Percentiles rank a stretch among this genome's conserved stretches.
Evolutionary conservation across 1,140 invertebrate genomes (phyloP).

Genomic region (Planococcus citri): DNA sequence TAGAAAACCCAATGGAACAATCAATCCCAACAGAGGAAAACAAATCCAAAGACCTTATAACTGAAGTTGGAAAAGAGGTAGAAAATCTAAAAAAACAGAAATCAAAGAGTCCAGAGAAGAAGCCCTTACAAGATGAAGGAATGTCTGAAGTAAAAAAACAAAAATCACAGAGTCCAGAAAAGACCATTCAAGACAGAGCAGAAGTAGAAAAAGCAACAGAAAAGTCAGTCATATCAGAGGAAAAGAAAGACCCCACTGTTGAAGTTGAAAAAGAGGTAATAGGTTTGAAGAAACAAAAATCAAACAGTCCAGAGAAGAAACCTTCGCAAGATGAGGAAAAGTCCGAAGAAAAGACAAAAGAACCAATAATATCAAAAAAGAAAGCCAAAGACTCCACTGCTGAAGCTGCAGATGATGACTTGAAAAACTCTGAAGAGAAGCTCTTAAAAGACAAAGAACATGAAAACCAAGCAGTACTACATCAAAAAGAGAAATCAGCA

Average conservation of each 20-base stretch:
- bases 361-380: background rate
- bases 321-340: too few relatives aligned
- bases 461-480: too few relatives aligned
- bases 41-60: too few relatives aligned
- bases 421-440: slow-evolving; percentile 17
- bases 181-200: too few relatives aligned
- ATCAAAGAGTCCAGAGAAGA: slow-evolving; percentile 22
- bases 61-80: slow-evolving; percentile 23
- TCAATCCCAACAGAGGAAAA: slow-evolving; percentile 23
- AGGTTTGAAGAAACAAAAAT: too few relatives aligned
- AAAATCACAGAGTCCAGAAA: too few relatives aligned
- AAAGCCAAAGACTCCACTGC: slow-evolving; percentile 22
- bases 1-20: slow-evolving; percentile 16
- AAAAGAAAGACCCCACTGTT: background rate
- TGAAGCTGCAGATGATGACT: slow-evolving; percentile 23
- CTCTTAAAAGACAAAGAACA: background rate
- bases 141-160: slow-evolving; percentile 18
- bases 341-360: too few relatives aligned
- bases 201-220: too few relatives aligned
- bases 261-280: background rate
- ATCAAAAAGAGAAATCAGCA: too few relatives aligned
- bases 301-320: too few relatives aligned
- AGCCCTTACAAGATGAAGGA: background rate
- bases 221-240: too few relatives aligned
- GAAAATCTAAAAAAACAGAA: slow-evolving; percentile 21